These are phyloP conservation scores for Drosophila atroscutellata DNA, from an alignment of 2,888 invertebrate species.

Conservation along the genomic window DNA sequence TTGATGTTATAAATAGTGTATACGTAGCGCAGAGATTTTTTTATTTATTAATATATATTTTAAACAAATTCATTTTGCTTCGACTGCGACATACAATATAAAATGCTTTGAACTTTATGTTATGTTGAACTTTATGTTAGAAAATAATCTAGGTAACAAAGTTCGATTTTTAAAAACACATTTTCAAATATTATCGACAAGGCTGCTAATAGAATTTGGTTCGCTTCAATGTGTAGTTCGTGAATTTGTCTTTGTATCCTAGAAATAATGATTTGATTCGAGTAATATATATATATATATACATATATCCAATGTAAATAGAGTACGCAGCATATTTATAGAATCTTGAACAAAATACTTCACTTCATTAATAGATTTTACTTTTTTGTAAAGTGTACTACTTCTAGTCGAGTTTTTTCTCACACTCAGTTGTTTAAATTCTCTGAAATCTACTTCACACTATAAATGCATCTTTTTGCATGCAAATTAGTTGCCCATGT, in stretches of 20 bases:
- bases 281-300: no score
- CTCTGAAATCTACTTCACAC: neutral
- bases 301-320: no score
- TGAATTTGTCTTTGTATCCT: neutral
- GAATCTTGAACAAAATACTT: neutral
- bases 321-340: neutral
- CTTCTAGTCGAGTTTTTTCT: neutral
- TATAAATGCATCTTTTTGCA: neutral
- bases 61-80: neutral
- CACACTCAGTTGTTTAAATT: neutral
- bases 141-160: no score
- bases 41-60: neutral
- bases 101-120: neutral
- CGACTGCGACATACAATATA: neutral
- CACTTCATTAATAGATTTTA: neutral
- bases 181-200: neutral
- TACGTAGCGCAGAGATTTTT: neutral
- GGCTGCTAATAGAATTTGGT: neutral
- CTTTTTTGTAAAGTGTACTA: neutral
- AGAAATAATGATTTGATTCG: neutral
- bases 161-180: neutral
- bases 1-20: neutral
- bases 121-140: neutral
- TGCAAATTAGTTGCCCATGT: neutral
- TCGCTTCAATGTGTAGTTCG: neutral